These are phyloP conservation scores for Melieria crassipennis DNA, from an alignment of 2,888 invertebrate genomes.

Conservation along the genomic window DNA sequence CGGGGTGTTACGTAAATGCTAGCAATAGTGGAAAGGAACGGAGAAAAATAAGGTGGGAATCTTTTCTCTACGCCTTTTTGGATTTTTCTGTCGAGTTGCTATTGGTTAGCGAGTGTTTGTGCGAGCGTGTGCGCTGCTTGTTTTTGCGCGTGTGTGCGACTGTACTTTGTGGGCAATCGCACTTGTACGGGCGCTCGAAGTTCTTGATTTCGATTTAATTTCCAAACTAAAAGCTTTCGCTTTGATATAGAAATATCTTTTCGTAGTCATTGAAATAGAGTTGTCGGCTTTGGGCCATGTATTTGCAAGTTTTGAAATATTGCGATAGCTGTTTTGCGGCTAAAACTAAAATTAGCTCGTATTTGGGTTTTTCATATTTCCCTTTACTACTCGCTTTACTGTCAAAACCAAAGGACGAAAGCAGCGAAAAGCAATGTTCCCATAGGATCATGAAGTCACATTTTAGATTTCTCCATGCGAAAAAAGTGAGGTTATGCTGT, in stretches of 20 bases:
- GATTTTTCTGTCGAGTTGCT: slow-evolving; percentile 28
- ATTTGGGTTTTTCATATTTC: no score
- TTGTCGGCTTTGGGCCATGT: no score
- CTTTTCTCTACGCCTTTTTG: slow-evolving; percentile 34
- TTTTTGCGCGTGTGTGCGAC: slow-evolving; percentile 55
- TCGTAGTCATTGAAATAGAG: no score
- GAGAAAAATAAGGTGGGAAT: slow-evolving; percentile 37
- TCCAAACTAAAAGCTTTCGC: neutral
- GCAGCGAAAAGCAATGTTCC: no score
- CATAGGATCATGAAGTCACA: slow-evolving; percentile 32
- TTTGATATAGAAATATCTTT: neutral
- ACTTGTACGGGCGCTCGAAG: slow-evolving; percentile 25
- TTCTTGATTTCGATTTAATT: neutral
- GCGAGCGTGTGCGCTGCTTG: slow-evolving; percentile 49
- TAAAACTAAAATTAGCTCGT: no score
- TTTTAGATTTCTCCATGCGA: slow-evolving; percentile 29
- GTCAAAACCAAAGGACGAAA: no score
- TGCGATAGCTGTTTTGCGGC: no score
- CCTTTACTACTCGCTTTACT: no score
- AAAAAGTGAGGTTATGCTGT: slow-evolving; percentile 46
- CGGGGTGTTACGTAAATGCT: slow-evolving; percentile 36
- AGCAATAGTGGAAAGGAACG: slow-evolving; percentile 42
- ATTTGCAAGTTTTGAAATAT: no score
- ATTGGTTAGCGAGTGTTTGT: slow-evolving; percentile 44
- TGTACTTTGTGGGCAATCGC: slow-evolving; percentile 50